Percentiles rank a stretch among this genome's conserved stretches.
phyloP scores from a whole-genome alignment of 1,140 invertebrate genomes.

The Scaptodrosophila lebanonensis region DNA sequence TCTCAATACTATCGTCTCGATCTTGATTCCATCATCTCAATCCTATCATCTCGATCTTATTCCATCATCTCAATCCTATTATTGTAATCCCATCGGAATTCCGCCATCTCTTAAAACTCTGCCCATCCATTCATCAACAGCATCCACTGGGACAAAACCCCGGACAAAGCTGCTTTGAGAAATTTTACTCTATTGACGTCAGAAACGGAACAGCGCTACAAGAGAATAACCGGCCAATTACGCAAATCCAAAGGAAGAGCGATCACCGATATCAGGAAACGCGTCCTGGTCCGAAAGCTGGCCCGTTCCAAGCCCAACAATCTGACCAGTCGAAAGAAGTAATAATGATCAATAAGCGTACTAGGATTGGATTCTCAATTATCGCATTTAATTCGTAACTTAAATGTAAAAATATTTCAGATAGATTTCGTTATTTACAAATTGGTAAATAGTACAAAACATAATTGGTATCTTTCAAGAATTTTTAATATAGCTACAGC shows the following conservation, averaged over 20 bases:
- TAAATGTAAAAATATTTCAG: neutral
- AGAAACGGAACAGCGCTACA: neutral
- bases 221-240: neutral
- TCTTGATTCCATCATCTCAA: no score
- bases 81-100: no score
- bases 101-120: no score
- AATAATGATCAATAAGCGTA: no score
- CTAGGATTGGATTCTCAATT: constrained; percentile 43
- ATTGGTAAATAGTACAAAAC: constrained; percentile 46
- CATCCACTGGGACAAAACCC: constrained; percentile 50
- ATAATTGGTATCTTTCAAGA: constrained; percentile 26
- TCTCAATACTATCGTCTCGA: no score
- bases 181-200: constrained; percentile 48
- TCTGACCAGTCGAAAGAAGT: neutral
- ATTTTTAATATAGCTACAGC: no score
- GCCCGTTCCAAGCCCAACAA: neutral
- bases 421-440: constrained; percentile 50
- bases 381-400: constrained; percentile 50
- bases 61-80: no score
- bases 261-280: no score
- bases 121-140: no score
- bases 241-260: no score
- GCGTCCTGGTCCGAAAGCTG: no score
- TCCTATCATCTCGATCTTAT: neutral
- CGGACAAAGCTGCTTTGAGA: constrained; percentile 22